A percentile compares a stretch with the other conserved stretches of the same genome.
Evolutionary conservation across 2,888 invertebrate species (phyloP).

Genomic region (Heteromurus nitidus): DNA sequence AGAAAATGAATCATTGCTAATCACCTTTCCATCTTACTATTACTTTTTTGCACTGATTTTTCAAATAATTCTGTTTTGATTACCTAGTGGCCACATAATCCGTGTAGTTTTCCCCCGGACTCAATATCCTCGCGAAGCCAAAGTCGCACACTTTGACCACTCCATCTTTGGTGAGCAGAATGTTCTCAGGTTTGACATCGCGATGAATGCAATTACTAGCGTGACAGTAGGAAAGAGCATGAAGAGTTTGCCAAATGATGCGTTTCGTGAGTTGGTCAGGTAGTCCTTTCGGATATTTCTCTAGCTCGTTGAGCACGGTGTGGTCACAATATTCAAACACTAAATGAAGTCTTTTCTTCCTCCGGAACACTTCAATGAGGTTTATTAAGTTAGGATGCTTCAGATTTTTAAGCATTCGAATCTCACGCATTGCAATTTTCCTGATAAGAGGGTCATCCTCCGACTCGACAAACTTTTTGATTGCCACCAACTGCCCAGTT

Average conservation of each 20-base stretch:
- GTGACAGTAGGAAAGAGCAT: slow-evolving; percentile 97
- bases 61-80: too few relatives aligned
- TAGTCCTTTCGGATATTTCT: slow-evolving; percentile 91
- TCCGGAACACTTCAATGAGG: slow-evolving; percentile 96
- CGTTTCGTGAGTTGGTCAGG: slow-evolving; percentile 93
- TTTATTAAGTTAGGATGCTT: slow-evolving; percentile 99
- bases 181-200: slow-evolving; percentile 99
- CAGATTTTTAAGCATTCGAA: slow-evolving; percentile 96
- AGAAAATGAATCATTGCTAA: too few relatives aligned
- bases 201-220: slow-evolving; percentile 89
- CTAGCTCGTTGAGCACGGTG: slow-evolving; percentile 96
- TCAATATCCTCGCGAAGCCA: slow-evolving; percentile 97
- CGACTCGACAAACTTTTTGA: slow-evolving; percentile 97
- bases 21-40: not conserved
- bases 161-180: slow-evolving; percentile 92
- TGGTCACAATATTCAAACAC: slow-evolving; percentile 99
- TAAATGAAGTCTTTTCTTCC: slow-evolving; percentile 95
- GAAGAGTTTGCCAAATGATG: slow-evolving; percentile 95
- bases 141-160: slow-evolving; percentile 98
- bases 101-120: slow-evolving; percentile 98
- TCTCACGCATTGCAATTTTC: slow-evolving; percentile 96
- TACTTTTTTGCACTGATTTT: too few relatives aligned
- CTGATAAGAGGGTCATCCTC: slow-evolving; percentile 97
- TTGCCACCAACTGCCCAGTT: slow-evolving; percentile 94
- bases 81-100: slow-evolving; percentile 97